Percentiles rank a stretch among this genome's conserved stretches.
Conservation (phyloP, 2,797 vertebrate genomes). For the Alca torda region DNA sequence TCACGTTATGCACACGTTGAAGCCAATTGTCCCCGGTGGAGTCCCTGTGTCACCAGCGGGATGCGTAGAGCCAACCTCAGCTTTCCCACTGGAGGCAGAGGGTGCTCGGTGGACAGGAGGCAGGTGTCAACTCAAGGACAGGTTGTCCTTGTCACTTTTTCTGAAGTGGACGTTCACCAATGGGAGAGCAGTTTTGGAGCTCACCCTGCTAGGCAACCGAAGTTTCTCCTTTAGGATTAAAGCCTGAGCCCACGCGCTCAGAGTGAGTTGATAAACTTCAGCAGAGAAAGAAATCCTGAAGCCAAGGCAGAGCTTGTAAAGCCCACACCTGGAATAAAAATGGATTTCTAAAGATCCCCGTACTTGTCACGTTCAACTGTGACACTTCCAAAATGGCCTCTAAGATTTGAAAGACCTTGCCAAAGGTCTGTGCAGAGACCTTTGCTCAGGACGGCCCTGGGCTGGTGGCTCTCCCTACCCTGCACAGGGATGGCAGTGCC, state of each 20-base stretch:
- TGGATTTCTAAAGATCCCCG: not conserved
- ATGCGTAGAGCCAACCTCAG: not conserved
- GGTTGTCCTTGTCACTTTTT: not conserved
- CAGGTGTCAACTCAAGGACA: not conserved
- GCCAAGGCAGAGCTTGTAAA: not conserved
- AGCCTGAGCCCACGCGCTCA: not conserved
- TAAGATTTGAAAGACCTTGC: not conserved
- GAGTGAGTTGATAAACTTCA: not conserved
- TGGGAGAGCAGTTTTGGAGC: not conserved
- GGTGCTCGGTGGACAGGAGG: not conserved
- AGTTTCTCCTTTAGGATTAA: not conserved
- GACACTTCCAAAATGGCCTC: not conserved
- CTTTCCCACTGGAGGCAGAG: not conserved
- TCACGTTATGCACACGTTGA: fast-evolving
- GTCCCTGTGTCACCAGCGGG: fast-evolving
- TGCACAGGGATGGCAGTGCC: not conserved
- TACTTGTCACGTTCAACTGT: not conserved
- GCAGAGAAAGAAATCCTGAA: not conserved
- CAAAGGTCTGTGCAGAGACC: not conserved
- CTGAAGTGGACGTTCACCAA: not conserved
- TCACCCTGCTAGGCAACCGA: not conserved
- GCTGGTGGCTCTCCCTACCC: not conserved
- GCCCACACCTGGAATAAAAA: not conserved
- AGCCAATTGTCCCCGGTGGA: not conserved
- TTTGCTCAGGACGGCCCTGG: not conserved